phyloP scores from a whole-genome alignment of 2,888 invertebrate genomes.

The Nephrotoma guestfalica region DNA sequence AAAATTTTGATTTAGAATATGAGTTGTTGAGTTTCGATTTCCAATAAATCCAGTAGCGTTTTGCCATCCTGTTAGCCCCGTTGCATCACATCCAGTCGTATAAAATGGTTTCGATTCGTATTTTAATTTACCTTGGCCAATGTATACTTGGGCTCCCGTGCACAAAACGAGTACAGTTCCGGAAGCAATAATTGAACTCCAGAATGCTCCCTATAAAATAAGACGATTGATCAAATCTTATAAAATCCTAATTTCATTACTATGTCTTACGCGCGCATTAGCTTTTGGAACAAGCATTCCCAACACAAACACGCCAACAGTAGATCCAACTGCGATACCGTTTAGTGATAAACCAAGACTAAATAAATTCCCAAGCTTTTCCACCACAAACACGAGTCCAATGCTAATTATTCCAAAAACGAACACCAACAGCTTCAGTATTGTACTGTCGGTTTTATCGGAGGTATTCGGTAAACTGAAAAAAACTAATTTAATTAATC shows the following conservation, averaged over 20 bases:
- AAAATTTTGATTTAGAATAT: not conserved
- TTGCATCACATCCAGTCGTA: slow-evolving; percentile 12
- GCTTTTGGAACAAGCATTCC: slow-evolving; percentile 53
- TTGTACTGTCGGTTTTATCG: slow-evolving; percentile 17
- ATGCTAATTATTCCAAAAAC: slow-evolving; percentile 37
- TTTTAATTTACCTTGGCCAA: not conserved
- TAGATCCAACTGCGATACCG: slow-evolving; percentile 49
- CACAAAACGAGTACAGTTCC: not conserved
- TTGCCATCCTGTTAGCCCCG: not conserved
- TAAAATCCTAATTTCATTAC: slow-evolving; percentile 26
- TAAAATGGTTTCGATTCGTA: slow-evolving; percentile 8
- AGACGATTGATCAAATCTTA: slow-evolving; percentile 27
- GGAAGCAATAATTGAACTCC: not conserved
- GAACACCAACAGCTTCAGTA: slow-evolving; percentile 26
- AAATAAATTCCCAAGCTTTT: slow-evolving; percentile 49
- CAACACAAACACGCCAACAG: slow-evolving; percentile 50
- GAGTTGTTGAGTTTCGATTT: not conserved
- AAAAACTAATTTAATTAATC: not conserved
- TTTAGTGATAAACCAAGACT: slow-evolving; percentile 47
- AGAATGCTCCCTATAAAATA: not conserved
- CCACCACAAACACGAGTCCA: slow-evolving; percentile 41
- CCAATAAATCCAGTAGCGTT: not conserved
- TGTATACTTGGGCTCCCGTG: not conserved
- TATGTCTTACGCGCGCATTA: slow-evolving; percentile 40
- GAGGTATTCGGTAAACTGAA: slow-evolving; percentile 23